These are phyloP conservation scores for Caenorhabditis wallacei DNA, from an alignment of 2,888 invertebrate genomes.

Conservation along the genomic window DNA sequence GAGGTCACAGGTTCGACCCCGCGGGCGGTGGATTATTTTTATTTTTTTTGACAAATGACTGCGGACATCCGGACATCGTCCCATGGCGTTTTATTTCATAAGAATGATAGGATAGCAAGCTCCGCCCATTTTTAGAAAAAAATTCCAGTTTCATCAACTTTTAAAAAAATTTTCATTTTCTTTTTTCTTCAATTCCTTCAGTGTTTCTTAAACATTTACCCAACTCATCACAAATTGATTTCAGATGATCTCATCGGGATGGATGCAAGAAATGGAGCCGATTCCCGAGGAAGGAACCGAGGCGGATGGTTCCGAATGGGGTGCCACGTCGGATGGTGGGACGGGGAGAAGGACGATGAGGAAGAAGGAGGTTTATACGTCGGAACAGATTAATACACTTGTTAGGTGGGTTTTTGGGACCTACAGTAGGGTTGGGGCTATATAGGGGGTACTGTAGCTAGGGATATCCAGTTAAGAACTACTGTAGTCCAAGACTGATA, in stretches of 20 bases:
- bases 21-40: no score
- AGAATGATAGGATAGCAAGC: no score
- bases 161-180: no score
- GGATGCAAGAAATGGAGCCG: slow-evolving; percentile 79
- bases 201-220: neutral
- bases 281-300: slow-evolving; percentile 81
- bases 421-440: neutral
- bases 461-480: neutral
- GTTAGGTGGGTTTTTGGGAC: slow-evolving; percentile 74
- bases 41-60: no score
- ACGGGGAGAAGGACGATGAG: slow-evolving; percentile 65
- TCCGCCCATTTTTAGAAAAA: no score
- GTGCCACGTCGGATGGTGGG: slow-evolving; percentile 53
- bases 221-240: neutral
- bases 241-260: slow-evolving; percentile 63
- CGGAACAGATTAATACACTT: slow-evolving; percentile 82
- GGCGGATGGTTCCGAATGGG: slow-evolving; percentile 66
- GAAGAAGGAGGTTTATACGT: slow-evolving; percentile 79
- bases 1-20: no score
- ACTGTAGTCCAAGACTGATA: neutral
- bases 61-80: no score
- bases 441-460: neutral
- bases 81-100: no score
- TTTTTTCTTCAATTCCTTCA: no score
- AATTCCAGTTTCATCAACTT: no score